A percentile compares a stretch with the other conserved stretches of the same genome.
Conservation (phyloP, 2,113 vertebrate genomes). For the Pica pica region DNA sequence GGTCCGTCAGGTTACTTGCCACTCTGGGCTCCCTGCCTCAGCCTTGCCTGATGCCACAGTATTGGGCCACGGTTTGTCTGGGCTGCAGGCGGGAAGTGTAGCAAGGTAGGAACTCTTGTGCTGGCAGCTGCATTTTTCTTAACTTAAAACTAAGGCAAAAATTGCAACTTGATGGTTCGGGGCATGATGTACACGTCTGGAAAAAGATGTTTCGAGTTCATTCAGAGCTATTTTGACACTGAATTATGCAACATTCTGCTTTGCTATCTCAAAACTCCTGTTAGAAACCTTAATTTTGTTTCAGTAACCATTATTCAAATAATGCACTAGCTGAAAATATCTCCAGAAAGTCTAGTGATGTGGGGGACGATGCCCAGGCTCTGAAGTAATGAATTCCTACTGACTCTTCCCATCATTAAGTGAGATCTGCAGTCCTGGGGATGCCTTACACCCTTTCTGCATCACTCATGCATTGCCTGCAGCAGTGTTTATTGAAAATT, state of each 20-base stretch:
- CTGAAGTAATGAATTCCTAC: not conserved
- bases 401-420: not conserved
- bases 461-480: not conserved
- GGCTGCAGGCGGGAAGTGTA: rapidly evolving
- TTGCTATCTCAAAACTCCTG: not conserved
- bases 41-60: not conserved
- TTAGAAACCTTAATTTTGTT: not conserved
- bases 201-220: not conserved
- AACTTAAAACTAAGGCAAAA: not conserved
- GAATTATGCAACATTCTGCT: not conserved
- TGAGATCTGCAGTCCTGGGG: not conserved
- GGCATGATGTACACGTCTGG: not conserved
- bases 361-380: not conserved
- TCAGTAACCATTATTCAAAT: not conserved
- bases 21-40: not conserved
- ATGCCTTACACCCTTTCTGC: not conserved
- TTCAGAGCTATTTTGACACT: not conserved
- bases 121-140: not conserved
- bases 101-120: not conserved
- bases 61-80: rapidly evolving
- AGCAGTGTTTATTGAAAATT: not conserved
- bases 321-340: not conserved
- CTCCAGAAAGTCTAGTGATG: not conserved
- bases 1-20: not conserved
- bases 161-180: not conserved